These are phyloP conservation scores for Sminthurinus aureus DNA, from an alignment of 2,888 invertebrate genomes.

Conservation along the genomic window DNA sequence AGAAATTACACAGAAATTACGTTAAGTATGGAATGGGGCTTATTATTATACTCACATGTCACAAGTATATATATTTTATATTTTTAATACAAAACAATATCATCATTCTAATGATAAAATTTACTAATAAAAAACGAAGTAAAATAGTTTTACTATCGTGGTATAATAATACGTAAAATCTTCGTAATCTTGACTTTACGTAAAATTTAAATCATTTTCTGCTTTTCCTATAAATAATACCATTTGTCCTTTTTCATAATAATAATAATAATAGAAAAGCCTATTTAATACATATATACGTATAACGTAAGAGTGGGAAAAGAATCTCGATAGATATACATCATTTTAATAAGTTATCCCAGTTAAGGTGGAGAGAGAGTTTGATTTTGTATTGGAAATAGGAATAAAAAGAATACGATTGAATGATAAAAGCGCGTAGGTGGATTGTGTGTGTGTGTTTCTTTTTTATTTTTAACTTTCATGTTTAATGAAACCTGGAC, in stretches of 20 bases:
- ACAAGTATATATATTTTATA: too few relatives aligned
- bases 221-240: not conserved
- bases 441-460: not conserved
- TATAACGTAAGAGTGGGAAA: not conserved
- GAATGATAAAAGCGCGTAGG: not conserved
- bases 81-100: too few relatives aligned
- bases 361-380: not conserved
- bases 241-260: not conserved
- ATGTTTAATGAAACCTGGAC: constrained; percentile 34
- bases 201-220: not conserved
- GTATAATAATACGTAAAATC: too few relatives aligned
- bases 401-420: not conserved
- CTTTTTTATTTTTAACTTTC: constrained; percentile 14
- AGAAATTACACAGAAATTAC: too few relatives aligned
- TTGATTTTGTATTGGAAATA: not conserved
- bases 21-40: too few relatives aligned
- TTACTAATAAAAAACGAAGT: too few relatives aligned
- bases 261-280: not conserved
- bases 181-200: too few relatives aligned
- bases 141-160: too few relatives aligned
- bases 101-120: too few relatives aligned
- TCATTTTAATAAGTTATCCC: not conserved
- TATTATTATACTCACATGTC: too few relatives aligned
- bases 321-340: not conserved
- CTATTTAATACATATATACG: not conserved